These are phyloP conservation scores for Leucoma salicis DNA, from an alignment of 2,888 invertebrate species.

Conservation along the genomic window DNA sequence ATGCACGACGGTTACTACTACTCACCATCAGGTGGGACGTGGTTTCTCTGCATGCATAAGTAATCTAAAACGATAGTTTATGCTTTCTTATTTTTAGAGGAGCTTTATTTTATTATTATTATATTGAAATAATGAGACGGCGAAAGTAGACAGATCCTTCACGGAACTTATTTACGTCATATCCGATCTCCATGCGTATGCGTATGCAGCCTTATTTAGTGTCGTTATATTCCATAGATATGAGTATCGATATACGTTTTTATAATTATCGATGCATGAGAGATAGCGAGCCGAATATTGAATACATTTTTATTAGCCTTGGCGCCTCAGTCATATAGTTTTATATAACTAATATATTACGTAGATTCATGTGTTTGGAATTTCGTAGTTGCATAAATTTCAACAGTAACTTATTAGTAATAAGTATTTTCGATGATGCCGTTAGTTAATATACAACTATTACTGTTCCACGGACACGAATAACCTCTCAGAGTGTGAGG, in stretches of 20 bases:
- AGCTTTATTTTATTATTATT: too few relatives aligned
- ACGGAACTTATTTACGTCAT: slow-evolving; percentile 50
- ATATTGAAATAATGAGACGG: slow-evolving; percentile 3
- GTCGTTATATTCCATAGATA: slow-evolving; percentile 33
- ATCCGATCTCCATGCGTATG: slow-evolving; percentile 41
- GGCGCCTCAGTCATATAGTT: slow-evolving; percentile 17
- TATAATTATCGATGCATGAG: slow-evolving; percentile 24
- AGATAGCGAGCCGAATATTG: slow-evolving; percentile 17
- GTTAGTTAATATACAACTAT: too few relatives aligned
- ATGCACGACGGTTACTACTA: too few relatives aligned
- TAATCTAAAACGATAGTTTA: too few relatives aligned
- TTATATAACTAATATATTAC: slow-evolving; percentile 1
- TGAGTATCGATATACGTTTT: slow-evolving; percentile 15
- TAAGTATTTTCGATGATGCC: too few relatives aligned
- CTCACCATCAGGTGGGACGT: too few relatives aligned
- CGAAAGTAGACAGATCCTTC: slow-evolving; percentile 47
- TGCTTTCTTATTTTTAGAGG: too few relatives aligned
- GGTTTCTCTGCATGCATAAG: too few relatives aligned
- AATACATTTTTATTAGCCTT: slow-evolving; percentile 19
- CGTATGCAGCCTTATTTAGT: slow-evolving; percentile 38
- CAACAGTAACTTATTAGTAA: too few relatives aligned
- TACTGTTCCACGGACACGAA: too few relatives aligned
- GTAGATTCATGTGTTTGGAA: slow-evolving; percentile 17
- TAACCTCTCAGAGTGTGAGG: too few relatives aligned
- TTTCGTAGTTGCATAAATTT: too few relatives aligned